Evolutionary conservation across 2,888 invertebrate species (phyloP).

Genomic region (Chalcosyrphus nemorum): DNA sequence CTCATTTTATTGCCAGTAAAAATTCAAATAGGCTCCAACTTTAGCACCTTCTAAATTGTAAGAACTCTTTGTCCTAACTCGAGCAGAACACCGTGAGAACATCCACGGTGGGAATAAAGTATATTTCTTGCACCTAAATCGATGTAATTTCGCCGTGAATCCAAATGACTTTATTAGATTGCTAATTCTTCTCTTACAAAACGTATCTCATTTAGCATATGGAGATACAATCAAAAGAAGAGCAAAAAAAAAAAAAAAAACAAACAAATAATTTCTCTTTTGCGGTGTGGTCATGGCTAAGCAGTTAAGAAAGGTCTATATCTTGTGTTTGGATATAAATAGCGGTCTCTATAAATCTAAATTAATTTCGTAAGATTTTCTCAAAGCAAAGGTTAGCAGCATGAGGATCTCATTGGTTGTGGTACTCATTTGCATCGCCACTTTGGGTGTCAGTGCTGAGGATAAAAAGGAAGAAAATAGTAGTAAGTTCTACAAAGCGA

Average conservation of each 20-base stretch:
- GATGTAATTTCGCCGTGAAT: neutral
- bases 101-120: neutral
- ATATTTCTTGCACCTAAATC: neutral
- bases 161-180: neutral
- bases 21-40: neutral
- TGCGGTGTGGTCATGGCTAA: neutral
- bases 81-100: neutral
- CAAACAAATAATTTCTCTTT: conserved; percentile 10
- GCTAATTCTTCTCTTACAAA: neutral
- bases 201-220: neutral
- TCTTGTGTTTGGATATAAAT: conserved; percentile 24
- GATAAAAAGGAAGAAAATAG: neutral
- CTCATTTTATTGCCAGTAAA: neutral
- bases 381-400: conserved; percentile 7
- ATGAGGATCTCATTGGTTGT: conserved; percentile 37
- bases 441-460: neutral
- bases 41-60: neutral
- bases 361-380: conserved; percentile 12
- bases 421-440: conserved; percentile 5
- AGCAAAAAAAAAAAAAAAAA: neutral
- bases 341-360: neutral
- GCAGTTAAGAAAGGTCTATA: neutral
- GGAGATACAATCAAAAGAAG: too few relatives aligned
- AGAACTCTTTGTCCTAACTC: neutral
- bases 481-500: neutral